Percentiles rank a stretch among this genome's conserved stretches.
phyloP scores from a whole-genome alignment of 2,113 vertebrate genomes.

The Conger conger region DNA sequence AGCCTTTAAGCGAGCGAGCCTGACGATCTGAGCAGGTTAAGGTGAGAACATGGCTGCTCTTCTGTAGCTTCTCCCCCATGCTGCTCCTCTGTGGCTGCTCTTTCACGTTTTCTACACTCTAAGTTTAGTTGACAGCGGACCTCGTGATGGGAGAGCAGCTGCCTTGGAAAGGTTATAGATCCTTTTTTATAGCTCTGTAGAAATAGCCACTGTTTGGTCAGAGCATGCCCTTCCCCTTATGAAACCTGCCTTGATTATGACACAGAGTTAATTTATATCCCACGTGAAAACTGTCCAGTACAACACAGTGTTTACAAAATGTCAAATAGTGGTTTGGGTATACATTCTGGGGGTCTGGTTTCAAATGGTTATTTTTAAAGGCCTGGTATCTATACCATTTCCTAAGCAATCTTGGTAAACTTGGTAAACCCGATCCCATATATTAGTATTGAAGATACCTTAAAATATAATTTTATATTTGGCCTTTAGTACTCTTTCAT shows the following conservation, averaged over 20 bases:
- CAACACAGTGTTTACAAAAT: not conserved
- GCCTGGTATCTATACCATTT: not conserved
- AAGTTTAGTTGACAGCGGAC: slow-evolving; percentile 45
- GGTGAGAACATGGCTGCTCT: no score
- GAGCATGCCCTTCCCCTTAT: not conserved
- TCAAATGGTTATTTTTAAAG: not conserved
- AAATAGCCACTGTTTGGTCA: slow-evolving; percentile 36
- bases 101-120: slow-evolving; percentile 41
- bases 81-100: slow-evolving; percentile 21
- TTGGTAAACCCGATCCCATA: no score
- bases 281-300: not conserved
- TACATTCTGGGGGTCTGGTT: not conserved
- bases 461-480: no score
- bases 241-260: not conserved
- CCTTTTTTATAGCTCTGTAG: slow-evolving; percentile 38
- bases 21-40: no score
- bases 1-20: no score
- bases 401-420: not conserved
- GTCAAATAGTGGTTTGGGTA: not conserved
- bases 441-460: no score
- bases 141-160: slow-evolving; percentile 45
- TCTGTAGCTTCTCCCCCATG: no score
- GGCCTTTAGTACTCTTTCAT: no score
- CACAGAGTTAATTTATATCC: not conserved
- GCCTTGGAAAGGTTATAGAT: slow-evolving; percentile 40